Evolutionary conservation across 2,888 invertebrate genomes (phyloP), one percentile per base, ranked within the genome.

Genomic region (Spodoptera littoralis): DNA sequence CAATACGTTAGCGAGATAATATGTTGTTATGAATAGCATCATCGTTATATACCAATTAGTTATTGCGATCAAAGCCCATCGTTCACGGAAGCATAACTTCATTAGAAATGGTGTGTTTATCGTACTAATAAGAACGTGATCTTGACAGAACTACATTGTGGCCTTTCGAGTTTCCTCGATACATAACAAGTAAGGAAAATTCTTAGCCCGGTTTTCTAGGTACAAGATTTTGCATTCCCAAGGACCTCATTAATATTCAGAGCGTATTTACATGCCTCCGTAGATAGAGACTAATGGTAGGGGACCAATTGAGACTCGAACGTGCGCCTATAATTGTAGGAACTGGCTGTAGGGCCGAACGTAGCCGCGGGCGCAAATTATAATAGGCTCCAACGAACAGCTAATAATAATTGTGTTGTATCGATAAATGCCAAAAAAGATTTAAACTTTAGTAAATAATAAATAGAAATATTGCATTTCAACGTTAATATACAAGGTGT

Each of bases 231-330:
- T 69, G 79, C 81, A 83, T 82, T 81, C 80, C 62, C 80, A 83
- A 86, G 87, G 84, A 86, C 78, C 82, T 84, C 76, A 85, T 90
- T 83, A 88, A 82, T 89, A 90, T 90, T 87, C 88, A 87, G 80
- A 82, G 70, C 71, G 76, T 85, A 88, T 89, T 88, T 87, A 85
- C 82, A 84, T 84, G 80, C 76, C 71, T 72, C 81, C 77, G 50
- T 80, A 83, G 80, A 82, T 84, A 83, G 81, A 76, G 69, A 79
- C 77, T 82, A 80, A 84, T 82, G 70, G 78, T 76, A 73, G 79
- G 73, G 71, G 79, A 77, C 75, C 83, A 85, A 82, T 84, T 79
- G 82, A 76, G 70, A 50, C 71, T 77, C 65, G 77, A 77, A 80
- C 79, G 79, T 77, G 80, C 73, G 77, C 71, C 80, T 79, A 74